Percentiles rank a stretch among this genome's conserved stretches.
These are phyloP conservation scores for Cerastis rubricosa DNA, from an alignment of 2,888 invertebrate genomes.

Conservation along the genomic window DNA sequence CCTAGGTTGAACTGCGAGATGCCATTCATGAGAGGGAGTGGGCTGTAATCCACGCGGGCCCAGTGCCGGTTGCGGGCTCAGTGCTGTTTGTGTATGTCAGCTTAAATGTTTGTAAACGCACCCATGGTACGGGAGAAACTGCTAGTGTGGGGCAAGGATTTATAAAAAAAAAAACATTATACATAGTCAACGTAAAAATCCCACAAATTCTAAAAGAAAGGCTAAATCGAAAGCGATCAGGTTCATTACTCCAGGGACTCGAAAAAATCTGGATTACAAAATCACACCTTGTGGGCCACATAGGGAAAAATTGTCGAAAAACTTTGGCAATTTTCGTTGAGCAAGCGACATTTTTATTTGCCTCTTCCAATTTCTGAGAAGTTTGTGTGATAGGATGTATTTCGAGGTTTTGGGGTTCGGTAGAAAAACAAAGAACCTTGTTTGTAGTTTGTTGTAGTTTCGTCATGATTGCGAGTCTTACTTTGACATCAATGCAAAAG, in stretches of 20 bases:
- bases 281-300: background rate
- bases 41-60: too few species aligned
- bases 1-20: too few species aligned
- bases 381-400: background rate
- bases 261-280: constrained; percentile 5
- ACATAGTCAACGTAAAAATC: background rate
- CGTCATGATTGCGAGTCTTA: background rate
- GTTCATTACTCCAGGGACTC: constrained; percentile 1
- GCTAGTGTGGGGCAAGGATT: too few species aligned
- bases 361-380: constrained; percentile 4
- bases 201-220: background rate
- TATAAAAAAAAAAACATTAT: too few species aligned
- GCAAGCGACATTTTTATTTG: constrained; percentile 23
- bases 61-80: too few species aligned
- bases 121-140: too few species aligned
- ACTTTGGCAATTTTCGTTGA: constrained; percentile 24
- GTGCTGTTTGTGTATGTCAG: too few species aligned
- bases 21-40: too few species aligned
- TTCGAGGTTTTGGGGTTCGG: background rate
- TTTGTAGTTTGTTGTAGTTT: too few species aligned
- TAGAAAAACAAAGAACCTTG: background rate
- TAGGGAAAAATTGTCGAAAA: background rate
- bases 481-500: background rate
- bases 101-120: too few species aligned
- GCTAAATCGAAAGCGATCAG: constrained; percentile 6